Evolutionary conservation across 2,113 vertebrate species (phyloP).

Genomic region (Thamnophis sirtalis): DNA sequence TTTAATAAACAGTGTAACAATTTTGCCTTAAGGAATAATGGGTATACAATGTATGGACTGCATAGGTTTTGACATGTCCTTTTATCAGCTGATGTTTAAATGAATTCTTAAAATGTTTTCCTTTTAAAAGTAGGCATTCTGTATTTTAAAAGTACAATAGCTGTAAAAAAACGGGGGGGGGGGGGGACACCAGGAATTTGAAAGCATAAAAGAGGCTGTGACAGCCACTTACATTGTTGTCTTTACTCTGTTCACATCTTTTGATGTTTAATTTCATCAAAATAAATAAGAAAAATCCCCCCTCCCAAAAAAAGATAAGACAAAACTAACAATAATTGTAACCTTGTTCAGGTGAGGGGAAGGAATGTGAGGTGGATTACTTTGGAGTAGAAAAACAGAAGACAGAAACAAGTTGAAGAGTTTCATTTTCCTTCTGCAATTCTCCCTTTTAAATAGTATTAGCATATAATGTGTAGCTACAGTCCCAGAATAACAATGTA

Average conservation of each 20-base stretch:
- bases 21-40: conserved; percentile 15
- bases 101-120: conserved; percentile 11
- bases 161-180: too few species aligned
- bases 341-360: not conserved
- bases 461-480: not conserved
- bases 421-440: not conserved
- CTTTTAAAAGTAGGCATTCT: not conserved
- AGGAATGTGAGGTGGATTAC: not conserved
- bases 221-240: not conserved
- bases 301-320: not conserved
- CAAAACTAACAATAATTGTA: not conserved
- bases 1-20: not conserved
- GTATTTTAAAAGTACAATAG: not conserved
- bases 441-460: not conserved
- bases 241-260: not conserved
- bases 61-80: conserved; percentile 16
- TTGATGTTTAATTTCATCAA: not conserved
- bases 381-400: not conserved
- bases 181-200: not conserved
- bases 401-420: not conserved
- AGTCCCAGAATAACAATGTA: not conserved
- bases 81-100: conserved; percentile 27
- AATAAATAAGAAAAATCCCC: not conserved
- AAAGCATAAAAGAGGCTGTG: not conserved
- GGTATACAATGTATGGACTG: not conserved